These are phyloP conservation scores for Parazoanthus atlanticus DNA, from an alignment of 92 coral and sea anemone species.

Conservation along the genomic window DNA sequence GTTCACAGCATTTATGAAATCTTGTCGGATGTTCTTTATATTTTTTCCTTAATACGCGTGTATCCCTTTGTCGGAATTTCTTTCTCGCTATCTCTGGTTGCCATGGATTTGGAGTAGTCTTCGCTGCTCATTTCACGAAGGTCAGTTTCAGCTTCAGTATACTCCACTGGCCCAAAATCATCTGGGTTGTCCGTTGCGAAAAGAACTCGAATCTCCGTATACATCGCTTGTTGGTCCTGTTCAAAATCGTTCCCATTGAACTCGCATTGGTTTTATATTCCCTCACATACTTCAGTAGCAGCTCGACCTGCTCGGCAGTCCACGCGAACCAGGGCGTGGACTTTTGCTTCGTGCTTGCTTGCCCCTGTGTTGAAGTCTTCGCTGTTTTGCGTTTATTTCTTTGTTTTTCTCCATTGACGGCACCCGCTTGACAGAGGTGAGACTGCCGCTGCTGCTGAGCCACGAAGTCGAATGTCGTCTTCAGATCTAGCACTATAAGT, in stretches of 20 bases:
- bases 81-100: not conserved
- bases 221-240: not conserved
- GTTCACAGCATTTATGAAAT: not conserved
- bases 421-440: too few species aligned
- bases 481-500: too few species aligned
- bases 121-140: slow-evolving; percentile 4
- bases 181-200: slow-evolving; percentile 17
- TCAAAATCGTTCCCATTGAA: slow-evolving; percentile 27
- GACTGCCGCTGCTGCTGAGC: too few species aligned
- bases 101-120: not conserved
- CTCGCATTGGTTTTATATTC: slow-evolving; percentile 45
- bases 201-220: not conserved
- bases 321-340: slow-evolving; percentile 18
- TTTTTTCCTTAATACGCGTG: not conserved
- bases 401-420: too few species aligned
- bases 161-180: slow-evolving; percentile 9
- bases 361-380: too few species aligned
- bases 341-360: slow-evolving; percentile 22
- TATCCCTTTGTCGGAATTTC: not conserved
- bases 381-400: too few species aligned
- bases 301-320: slow-evolving; percentile 39
- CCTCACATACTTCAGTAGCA: slow-evolving; percentile 23
- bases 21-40: not conserved
- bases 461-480: too few species aligned
- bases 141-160: not conserved